These are phyloP conservation scores for Scolopax bukidnonensis DNA, from an alignment of 2,797 vertebrate genomes.

Conservation along the genomic window DNA sequence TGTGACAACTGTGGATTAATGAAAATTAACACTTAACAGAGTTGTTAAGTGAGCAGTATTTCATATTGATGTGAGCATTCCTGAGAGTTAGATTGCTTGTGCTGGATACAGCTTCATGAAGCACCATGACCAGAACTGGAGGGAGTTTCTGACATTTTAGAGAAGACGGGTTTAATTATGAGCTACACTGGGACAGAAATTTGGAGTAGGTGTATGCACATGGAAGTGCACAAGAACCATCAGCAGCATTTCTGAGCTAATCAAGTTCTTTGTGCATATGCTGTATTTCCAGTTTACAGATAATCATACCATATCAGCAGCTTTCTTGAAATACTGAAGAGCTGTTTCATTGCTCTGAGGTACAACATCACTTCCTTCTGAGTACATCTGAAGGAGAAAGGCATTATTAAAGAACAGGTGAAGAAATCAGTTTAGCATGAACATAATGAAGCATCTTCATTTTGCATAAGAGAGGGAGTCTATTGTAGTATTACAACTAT, in stretches of 20 bases:
- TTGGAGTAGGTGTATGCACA: not conserved
- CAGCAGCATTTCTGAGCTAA: not conserved
- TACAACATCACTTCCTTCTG: conserved; percentile 93
- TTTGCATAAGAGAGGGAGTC: not conserved
- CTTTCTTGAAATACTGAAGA: conserved; percentile 97
- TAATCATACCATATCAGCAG: conserved; percentile 91
- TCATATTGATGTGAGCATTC: not conserved
- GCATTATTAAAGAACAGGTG: not conserved
- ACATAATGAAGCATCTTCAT: not conserved
- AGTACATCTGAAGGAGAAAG: conserved; percentile 89
- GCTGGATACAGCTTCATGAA: not conserved
- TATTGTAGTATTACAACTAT: not conserved
- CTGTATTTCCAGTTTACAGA: not conserved
- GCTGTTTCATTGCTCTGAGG: conserved; percentile 97
- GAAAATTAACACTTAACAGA: not conserved
- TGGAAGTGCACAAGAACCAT: not conserved
- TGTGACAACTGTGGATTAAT: not conserved
- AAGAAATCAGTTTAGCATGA: not conserved
- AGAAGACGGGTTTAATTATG: not conserved
- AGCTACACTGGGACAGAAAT: not conserved
- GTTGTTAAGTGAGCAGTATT: not conserved
- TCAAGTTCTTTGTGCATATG: not conserved
- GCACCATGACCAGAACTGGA: not conserved
- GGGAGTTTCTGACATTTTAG: not conserved
- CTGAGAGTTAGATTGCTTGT: not conserved